phyloP scores from a whole-genome alignment of 2,888 invertebrate genomes.

The Augochlorella aurata region DNA sequence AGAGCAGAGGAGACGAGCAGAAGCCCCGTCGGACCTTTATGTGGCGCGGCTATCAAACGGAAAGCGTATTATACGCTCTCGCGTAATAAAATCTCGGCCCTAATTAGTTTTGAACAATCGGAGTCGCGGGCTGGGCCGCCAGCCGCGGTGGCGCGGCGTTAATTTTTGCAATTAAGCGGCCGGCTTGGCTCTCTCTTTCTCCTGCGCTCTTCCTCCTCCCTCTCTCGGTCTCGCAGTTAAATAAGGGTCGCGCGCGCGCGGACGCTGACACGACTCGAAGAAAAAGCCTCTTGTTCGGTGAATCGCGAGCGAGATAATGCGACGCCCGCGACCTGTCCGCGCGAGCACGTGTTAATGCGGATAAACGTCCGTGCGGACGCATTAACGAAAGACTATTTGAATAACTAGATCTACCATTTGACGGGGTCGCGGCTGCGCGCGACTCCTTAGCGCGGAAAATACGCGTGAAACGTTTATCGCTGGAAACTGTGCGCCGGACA shows the following conservation, averaged over 20 bases:
- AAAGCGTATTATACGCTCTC: conserved; percentile 67
- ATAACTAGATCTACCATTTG: conserved; percentile 57
- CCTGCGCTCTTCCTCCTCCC: neutral
- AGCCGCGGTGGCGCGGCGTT: conserved; percentile 62
- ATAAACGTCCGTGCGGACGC: conserved; percentile 56
- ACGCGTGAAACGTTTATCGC: conserved; percentile 41
- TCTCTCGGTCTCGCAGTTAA: conserved; percentile 48
- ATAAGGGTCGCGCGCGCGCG: conserved; percentile 44
- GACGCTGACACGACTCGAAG: conserved; percentile 13
- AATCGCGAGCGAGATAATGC: conserved; percentile 53
- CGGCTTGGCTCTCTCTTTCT: neutral
- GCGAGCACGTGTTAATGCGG: conserved; percentile 60
- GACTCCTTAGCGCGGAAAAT: conserved; percentile 49
- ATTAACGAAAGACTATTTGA: conserved; percentile 56
- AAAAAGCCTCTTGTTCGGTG: conserved; percentile 61
- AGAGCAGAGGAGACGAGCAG: conserved; percentile 6
- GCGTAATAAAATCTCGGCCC: conserved; percentile 68
- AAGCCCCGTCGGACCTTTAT: conserved; percentile 58
- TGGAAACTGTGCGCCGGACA: conserved; percentile 21
- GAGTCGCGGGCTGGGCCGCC: conserved; percentile 40
- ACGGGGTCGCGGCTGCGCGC: neutral
- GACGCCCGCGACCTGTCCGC: conserved; percentile 41
- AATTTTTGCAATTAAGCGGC: conserved; percentile 78
- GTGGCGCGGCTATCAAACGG: conserved; percentile 65
- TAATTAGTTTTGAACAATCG: conserved; percentile 79